A percentile compares a stretch with the other conserved stretches of the same genome.
phyloP scores from a whole-genome alignment of 1,140 invertebrate genomes.

The Orchestia grillus region DNA sequence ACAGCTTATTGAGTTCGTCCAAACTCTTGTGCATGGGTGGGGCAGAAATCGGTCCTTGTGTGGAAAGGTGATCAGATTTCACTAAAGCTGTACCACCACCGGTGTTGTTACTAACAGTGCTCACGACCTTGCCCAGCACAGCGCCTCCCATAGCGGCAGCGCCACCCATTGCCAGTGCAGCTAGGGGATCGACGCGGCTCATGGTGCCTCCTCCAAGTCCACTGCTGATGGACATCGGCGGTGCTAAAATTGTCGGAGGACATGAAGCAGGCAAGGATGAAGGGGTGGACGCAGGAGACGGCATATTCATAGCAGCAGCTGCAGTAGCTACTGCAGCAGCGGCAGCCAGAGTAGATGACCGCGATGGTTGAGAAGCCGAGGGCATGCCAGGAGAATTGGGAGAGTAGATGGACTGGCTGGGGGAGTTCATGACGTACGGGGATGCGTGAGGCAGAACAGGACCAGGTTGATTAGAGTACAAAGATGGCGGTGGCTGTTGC shows the following conservation, averaged over 20 bases:
- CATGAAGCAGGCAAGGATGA: constrained; percentile 58
- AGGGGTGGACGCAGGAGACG: constrained; percentile 49
- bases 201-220: constrained; percentile 66
- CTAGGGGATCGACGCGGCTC: constrained; percentile 64
- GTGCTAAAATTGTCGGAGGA: neutral
- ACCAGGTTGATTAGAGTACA: constrained; percentile 12
- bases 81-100: constrained; percentile 58
- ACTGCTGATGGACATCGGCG: constrained; percentile 61
- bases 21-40: constrained; percentile 54
- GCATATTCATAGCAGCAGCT: constrained; percentile 47
- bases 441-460: constrained; percentile 40
- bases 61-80: constrained; percentile 60
- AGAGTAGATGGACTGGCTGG: constrained; percentile 49
- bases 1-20: constrained; percentile 42
- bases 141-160: constrained; percentile 63
- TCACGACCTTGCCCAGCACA: constrained; percentile 63
- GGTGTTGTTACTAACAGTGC: constrained; percentile 53
- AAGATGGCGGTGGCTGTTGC: neutral
- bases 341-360: constrained; percentile 52
- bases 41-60: constrained; percentile 58
- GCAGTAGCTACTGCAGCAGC: constrained; percentile 49
- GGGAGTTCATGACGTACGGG: constrained; percentile 44
- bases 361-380: constrained; percentile 52
- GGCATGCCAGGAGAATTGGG: constrained; percentile 45
- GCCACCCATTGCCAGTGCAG: constrained; percentile 61